Evolutionary conservation across 2,888 invertebrate genomes (phyloP).

Genomic region (Pristionchus maxplancki): DNA sequence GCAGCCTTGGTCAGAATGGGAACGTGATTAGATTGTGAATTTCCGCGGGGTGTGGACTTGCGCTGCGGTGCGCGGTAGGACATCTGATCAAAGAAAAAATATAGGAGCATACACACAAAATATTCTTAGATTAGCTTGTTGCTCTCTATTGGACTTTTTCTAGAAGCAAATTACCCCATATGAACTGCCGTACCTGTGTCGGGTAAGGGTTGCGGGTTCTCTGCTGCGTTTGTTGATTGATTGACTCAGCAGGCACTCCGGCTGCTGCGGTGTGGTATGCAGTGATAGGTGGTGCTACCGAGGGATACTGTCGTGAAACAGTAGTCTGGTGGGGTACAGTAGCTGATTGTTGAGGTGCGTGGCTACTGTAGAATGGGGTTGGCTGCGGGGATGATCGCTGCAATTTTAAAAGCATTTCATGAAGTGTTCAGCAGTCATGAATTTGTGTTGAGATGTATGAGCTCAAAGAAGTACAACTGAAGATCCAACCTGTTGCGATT

Average conservation of each 20-base stretch:
- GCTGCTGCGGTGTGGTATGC: slow-evolving; percentile 3
- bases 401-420: neutral
- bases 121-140: no score
- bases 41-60: neutral
- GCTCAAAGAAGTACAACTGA: no score
- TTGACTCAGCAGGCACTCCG: neutral
- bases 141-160: no score
- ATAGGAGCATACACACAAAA: no score
- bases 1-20: slow-evolving; percentile 33
- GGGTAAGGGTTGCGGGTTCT: slow-evolving; percentile 29
- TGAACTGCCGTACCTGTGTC: slow-evolving; percentile 35
- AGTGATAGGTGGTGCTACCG: slow-evolving; percentile 13
- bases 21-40: neutral
- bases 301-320: neutral
- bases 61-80: slow-evolving; percentile 41
- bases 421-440: neutral
- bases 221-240: neutral
- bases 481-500: neutral
- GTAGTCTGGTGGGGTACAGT: neutral
- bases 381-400: neutral
- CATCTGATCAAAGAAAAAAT: neutral
- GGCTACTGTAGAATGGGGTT: slow-evolving; percentile 2
- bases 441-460: no score
- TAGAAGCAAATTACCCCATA: no score
- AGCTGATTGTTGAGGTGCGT: neutral